Base-by-base conservation (phyloP, 2,888 invertebrate species). In the Apamea anceps region DNA sequence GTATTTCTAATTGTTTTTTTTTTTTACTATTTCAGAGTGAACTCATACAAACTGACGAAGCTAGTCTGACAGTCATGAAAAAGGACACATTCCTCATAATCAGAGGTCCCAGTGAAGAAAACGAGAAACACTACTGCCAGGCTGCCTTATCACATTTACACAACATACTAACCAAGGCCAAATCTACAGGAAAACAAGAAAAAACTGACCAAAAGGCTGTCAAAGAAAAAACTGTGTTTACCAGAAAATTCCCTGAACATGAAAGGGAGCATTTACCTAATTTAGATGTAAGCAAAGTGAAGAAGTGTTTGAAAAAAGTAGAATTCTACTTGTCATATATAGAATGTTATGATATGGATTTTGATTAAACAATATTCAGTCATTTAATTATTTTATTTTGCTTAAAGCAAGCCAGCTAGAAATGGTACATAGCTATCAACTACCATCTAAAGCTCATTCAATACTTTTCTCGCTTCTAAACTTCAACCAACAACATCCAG, bases 291-390 rank as follows among this genome's bases (percentile, higher is more conserved):
- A 96, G 95, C 70, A 97, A 97, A 93, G 90, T 98, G 13, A 97
- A 97, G 86, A 96, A 97, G 79, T 94, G 97, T 86, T 91, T 97
- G 0, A 98, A 98, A 91, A 98, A 98, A 95, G 91, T 98, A 2
- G 98, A 98, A 91, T 98, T 98, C 94, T 98, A 98, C 94, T 94
- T 98, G 81, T 98, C 98, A 0, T 98, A 97, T 96, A 93, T 97
- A 57, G 97, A 97, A 80, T 94, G 93, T 88, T 94, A 91, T 91
- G 91, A 93, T 87, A 92, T 94, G 90, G 91, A 93, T 66, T 92
- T 90, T 88, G 89, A 93, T 82, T 93, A 91, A 91, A 89, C 21
- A 73, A n/a, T 45, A 68, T 68, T 45, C 5, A 18, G 18, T 60
- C 4, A 60, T 5, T n/a, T 57, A 0, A n/a, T 60, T 60, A n/a